Percentiles rank a stretch among this genome's conserved stretches.
Conservation (phyloP, 2,888 invertebrate species). For the Galeopsomyia nigrocyanea region DNA sequence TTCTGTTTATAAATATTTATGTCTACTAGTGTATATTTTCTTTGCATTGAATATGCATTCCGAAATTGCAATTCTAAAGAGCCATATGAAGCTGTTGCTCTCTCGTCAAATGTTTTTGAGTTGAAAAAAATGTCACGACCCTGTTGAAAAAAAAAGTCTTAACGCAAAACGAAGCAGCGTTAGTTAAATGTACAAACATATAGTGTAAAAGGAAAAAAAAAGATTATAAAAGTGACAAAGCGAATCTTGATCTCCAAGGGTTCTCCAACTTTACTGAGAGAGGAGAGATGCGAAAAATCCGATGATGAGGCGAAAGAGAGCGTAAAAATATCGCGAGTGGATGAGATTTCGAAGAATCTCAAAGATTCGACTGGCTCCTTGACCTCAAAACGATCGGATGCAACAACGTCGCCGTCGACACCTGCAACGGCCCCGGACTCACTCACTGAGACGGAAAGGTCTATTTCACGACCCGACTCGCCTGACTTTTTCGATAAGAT, state of each 20-base stretch:
- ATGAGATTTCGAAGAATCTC: slow-evolving; percentile 34
- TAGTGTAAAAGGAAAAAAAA: neutral
- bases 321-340: slow-evolving; percentile 40
- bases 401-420: neutral
- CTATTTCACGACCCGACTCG: slow-evolving; percentile 15
- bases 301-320: neutral
- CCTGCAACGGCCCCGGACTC: neutral
- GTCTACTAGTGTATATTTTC: no score
- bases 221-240: neutral
- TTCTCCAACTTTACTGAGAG: slow-evolving; percentile 3
- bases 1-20: no score
- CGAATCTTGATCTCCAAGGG: slow-evolving; percentile 22
- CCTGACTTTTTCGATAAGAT: slow-evolving; percentile 47
- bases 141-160: no score
- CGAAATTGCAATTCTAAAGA: no score
- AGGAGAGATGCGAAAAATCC: slow-evolving; percentile 4
- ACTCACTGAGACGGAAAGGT: slow-evolving; percentile 10
- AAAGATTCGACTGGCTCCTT: slow-evolving; percentile 19
- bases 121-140: no score
- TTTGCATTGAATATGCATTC: no score
- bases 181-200: no score
- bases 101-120: no score
- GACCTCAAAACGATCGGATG: slow-evolving; percentile 15
- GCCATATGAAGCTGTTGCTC: no score
- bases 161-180: no score